phyloP scores from a whole-genome alignment of 2,113 vertebrate genomes.

The Rhabdornis inornatus region DNA sequence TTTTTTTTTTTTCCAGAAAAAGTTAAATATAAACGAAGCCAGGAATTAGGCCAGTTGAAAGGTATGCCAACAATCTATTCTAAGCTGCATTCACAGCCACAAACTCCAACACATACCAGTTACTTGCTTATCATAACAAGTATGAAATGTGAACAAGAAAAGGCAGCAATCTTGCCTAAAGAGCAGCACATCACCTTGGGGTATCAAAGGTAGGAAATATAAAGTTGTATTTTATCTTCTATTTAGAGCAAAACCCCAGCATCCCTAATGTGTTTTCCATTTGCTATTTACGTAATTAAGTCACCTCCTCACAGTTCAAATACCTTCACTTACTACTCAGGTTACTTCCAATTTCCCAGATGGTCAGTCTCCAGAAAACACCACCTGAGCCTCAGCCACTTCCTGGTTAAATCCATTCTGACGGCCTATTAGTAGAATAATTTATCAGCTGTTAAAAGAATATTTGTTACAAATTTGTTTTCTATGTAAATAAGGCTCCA shows the following conservation, averaged over 20 bases:
- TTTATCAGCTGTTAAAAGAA: not conserved
- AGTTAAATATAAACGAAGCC: not conserved
- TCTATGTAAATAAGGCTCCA: not conserved
- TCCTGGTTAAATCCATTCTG: conserved; percentile 23
- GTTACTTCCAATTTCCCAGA: not conserved
- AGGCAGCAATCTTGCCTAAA: not conserved
- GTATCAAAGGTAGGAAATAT: not conserved
- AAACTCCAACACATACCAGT: not conserved
- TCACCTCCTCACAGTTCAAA: not conserved
- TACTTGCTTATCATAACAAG: not conserved
- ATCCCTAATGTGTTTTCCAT: not conserved
- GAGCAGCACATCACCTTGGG: not conserved
- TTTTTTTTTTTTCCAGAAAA: not conserved
- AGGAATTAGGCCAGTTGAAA: not conserved
- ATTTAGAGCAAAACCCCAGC: not conserved
- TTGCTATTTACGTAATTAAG: not conserved
- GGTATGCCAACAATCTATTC: not conserved
- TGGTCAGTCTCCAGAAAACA: not conserved
- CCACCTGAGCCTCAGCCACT: not conserved
- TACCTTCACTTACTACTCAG: not conserved
- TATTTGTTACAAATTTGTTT: not conserved
- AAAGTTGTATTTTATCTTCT: not conserved
- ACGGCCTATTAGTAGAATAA: conserved; percentile 20
- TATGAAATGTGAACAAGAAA: not conserved
- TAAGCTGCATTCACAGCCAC: not conserved